Base-by-base conservation (phyloP, 1,140 invertebrate species). In the Bombus pascuorum region DNA sequence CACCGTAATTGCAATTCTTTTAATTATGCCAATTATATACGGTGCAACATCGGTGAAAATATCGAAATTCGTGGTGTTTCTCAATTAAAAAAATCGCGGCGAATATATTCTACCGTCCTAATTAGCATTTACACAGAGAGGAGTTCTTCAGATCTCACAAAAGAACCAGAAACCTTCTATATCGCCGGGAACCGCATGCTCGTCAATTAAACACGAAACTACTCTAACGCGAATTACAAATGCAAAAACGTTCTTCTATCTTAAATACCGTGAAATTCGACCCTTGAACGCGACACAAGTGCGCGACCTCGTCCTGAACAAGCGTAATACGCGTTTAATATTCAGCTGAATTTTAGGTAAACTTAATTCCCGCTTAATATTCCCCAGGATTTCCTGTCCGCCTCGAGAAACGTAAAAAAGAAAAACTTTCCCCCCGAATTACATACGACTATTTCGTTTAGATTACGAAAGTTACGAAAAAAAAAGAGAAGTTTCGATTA, bases 191-290 rank as follows among this genome's bases (percentile, higher is more conserved):
- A 37, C 42, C n/a, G 73, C 15, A 10, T 25, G 47, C 47, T 34
- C 59, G 62, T 66, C 59, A 44, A 79, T 66, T 79, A 66, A 79
- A 76, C 53, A 13, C 32, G 47, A 76, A 59, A 37, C 74, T 37
- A 37, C 47, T 57, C 47, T 37, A 28, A 76, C 74, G 47, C 39
- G 32, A 80, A 70, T 37, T 68, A 47, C 42, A 80, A 80, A 80
- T 53, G 78, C 78, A 80, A 80, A 80, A 80, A 68, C 78, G 78
- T 47, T 70, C 22, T 70, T 37, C 78, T 34, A 28, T 32, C 42
- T 80, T 47, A 70, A 80, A 44, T 37, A 53, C 78, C 78, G 44
- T 53, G 75, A 78, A 78, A 78, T 78, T 78, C 75, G 57, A n/a
- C 66, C 13, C 32, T 47, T 53, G 25, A 80, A 53, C 62, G 78